Evolutionary conservation across 1,140 invertebrate species (phyloP).

Genomic region (Diachasmimorpha longicaudata): DNA sequence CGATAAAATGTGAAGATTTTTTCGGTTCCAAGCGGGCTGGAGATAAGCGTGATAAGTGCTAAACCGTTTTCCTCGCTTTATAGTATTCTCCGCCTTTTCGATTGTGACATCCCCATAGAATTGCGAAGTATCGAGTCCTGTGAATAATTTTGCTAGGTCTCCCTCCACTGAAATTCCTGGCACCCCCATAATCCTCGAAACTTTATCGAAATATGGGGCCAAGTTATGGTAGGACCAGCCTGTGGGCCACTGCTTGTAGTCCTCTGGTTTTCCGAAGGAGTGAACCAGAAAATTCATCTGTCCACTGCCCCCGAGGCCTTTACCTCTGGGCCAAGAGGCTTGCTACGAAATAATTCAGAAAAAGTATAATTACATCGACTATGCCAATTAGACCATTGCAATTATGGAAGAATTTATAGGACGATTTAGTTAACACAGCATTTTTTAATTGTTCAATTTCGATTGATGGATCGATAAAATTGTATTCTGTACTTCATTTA

Average conservation of each 20-base stretch:
- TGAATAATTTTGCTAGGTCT: conserved; percentile 50
- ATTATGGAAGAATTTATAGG: too few species aligned
- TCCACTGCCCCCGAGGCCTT: conserved; percentile 74
- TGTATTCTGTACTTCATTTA: too few species aligned
- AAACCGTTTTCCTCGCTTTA: conserved; percentile 71
- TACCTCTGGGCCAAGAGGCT: conserved; percentile 71
- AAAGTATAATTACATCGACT: background rate
- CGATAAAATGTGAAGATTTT: conserved; percentile 74
- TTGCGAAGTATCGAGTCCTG: background rate
- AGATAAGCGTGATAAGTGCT: conserved; percentile 74
- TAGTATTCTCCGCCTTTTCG: conserved; percentile 65
- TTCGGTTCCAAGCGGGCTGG: conserved; percentile 67
- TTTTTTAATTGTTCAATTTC: too few species aligned
- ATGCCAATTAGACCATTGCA: background rate
- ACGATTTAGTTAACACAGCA: too few species aligned
- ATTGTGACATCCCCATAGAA: conserved; percentile 48
- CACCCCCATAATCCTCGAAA: conserved; percentile 58
- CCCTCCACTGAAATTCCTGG: conserved; percentile 58
- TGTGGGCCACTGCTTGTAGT: conserved; percentile 68
- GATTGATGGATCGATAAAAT: too few species aligned
- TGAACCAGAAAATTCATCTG: conserved; percentile 75
- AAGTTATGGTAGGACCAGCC: conserved; percentile 67
- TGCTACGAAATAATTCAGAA: conserved; percentile 49
- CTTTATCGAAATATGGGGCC: conserved; percentile 63
- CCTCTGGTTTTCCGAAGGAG: conserved; percentile 66